Evolutionary conservation across 2,113 vertebrate genomes (phyloP).

Genomic region (Cryptotis parvus): DNA sequence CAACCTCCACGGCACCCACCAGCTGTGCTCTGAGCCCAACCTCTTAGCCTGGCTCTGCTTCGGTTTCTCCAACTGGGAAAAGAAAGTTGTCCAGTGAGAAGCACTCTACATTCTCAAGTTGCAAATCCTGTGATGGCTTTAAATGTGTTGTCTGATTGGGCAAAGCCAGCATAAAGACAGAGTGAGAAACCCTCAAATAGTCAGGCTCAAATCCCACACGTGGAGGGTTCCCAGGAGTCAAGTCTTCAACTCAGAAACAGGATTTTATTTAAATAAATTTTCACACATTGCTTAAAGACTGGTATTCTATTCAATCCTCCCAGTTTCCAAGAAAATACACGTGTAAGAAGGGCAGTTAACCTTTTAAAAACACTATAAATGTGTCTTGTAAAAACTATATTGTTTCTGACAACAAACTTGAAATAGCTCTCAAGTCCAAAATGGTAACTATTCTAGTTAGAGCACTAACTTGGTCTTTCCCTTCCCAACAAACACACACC

Average conservation of each 20-base stretch:
- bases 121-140: background rate
- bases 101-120: background rate
- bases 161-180: conserved; percentile 23
- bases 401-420: conserved; percentile 70
- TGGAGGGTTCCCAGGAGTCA: conserved; percentile 40
- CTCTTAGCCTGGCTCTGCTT: background rate
- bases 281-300: background rate
- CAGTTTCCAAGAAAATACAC: conserved; percentile 64
- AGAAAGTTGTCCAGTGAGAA: background rate
- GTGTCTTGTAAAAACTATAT: conserved; percentile 77
- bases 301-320: conserved; percentile 56
- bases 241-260: conserved; percentile 59
- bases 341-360: conserved; percentile 72
- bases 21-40: background rate
- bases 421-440: conserved; percentile 71
- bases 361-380: conserved; percentile 79
- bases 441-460: conserved; percentile 26
- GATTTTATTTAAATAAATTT: conserved; percentile 56
- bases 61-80: conserved; percentile 29
- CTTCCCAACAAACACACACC: too few species aligned
- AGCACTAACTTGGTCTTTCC: background rate
- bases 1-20: background rate
- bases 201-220: conserved; percentile 54
- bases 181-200: conserved; percentile 61
- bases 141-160: conserved; percentile 40